A percentile compares a stretch with the other conserved stretches of the same genome.
These are phyloP conservation scores for Pheosia gnoma DNA, from an alignment of 2,888 invertebrate species.

Conservation along the genomic window DNA sequence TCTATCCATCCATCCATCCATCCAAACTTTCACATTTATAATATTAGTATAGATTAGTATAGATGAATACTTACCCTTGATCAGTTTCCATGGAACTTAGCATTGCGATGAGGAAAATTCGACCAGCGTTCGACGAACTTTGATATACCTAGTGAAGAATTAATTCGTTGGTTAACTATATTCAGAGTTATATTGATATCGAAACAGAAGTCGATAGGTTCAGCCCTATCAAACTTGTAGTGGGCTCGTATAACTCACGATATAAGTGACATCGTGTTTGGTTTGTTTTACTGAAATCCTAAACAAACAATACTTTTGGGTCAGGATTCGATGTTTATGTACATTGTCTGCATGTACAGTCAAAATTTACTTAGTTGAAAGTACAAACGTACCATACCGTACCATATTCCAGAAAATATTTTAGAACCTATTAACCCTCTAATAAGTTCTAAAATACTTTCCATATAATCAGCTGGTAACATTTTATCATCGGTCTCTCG, in stretches of 20 bases:
- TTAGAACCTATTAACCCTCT: slow-evolving; percentile 23
- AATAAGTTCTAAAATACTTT: no score
- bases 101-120: not conserved
- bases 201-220: not conserved
- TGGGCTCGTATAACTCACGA: slow-evolving; percentile 12
- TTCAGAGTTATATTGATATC: no score
- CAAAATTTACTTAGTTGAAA: not conserved
- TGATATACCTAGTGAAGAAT: not conserved
- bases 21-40: no score
- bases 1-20: no score
- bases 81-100: not conserved
- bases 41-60: no score
- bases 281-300: slow-evolving; percentile 36
- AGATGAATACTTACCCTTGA: no score
- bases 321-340: slow-evolving; percentile 9
- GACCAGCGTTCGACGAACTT: not conserved
- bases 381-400: no score
- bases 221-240: not conserved
- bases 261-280: slow-evolving; percentile 13
- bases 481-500: not conserved
- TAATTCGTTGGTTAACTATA: not conserved
- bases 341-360: not conserved
- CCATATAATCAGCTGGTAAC: no score
- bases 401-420: slow-evolving; percentile 19
- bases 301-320: slow-evolving; percentile 31